Base-by-base conservation (phyloP, 2,888 invertebrate genomes). In the Macrophya annulata region DNA sequence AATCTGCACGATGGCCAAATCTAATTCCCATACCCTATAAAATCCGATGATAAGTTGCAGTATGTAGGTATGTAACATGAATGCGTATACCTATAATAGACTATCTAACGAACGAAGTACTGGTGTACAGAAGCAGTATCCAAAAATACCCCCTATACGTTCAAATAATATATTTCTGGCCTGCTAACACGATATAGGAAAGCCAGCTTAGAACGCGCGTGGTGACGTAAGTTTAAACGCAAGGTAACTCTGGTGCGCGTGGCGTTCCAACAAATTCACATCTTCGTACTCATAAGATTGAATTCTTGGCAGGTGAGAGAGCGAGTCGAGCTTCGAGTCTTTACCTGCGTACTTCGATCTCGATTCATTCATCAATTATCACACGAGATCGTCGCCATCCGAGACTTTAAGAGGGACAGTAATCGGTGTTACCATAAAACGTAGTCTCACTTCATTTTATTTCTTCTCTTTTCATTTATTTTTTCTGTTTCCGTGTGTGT, bases 171-270 rank as follows among this genome's bases (percentile, higher is more conserved):
- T 88, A 88, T 89, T 88, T 88, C 85, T 86, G 86, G 88, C 87
- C 83, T 77, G 31, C 71, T 84, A 88, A 76, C 62, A n/a, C n/a
- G 68, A 48, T 37, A 85, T 82, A 62, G 59, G 76, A 74, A 65
- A 74, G 81, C 68, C 72, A 77, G 86, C 83, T n/a, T n/a, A n/a
- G n/a, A n/a, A 85, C 84, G 87, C 77, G 45, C 65, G 84, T 77
- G 84, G 86, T 89, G 88, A 89, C 88, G 88, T 89, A 88, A 89
- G 87, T 84, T 82, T 77, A 86, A 82, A 85, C 74, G 85, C 85
- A 37, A 68, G 45, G 45, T 77, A 77, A 77, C 31, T 21, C 37
- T 45, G 68, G 45, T 31, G 83, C 48, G 71, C 68, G 68, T 83
- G 48, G 83, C 48, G 83, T 83, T 40, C 62, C 65, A 15, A 45